Base-by-base conservation (phyloP, 2,888 invertebrate species). In the Lordiphosa fenestrarum region DNA sequence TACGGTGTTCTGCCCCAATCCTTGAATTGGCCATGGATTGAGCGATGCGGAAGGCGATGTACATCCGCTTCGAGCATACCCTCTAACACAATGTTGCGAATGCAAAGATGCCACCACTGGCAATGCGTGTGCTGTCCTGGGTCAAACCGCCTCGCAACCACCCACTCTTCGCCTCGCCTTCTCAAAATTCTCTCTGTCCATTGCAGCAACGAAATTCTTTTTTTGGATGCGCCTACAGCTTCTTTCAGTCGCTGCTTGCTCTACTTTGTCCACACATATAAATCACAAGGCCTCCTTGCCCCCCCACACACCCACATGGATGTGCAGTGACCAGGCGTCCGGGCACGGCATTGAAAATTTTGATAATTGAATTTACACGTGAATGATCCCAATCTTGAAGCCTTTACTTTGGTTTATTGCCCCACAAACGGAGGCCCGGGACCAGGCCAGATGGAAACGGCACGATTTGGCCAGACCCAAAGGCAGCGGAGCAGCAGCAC, bases 341-440 rank as follows among this genome's bases (percentile, higher is more conserved):
- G 42, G 21, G 55, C 40, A 49, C 44, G 55, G 53, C 77, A 78
- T 71, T 71, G 73, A 53, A 82, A 78, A 71, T 68, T 73, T 84
- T 86, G 85, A 86, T 86, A 86, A 86, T 86, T 85, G 86, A 86
- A 86, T 86, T 85, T 86, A 81, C 86, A 85, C 86, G 86, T 85
- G 85, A 85, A 77, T 77, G 86, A 77, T 77, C 84, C 82, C 86
- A 82, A 63, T 74, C 84, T 76, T 69, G 62, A 75, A 77, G 76
- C 76, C 83, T 82, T 75, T 71, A 41, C 58, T 59, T 30, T 39
- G 41, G 42, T 44, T 67, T 63, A 67, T 69, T 72, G 58, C 58
- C 42, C 57, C 60, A 40, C 10, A 21, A 13, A 15, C 36, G 12
- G 33, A 13, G 13, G 9, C 21, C 35, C 48, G 19, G 13, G 2